Base-by-base conservation (phyloP, 1,140 invertebrate genomes). In the Heliconius himera region DNA sequence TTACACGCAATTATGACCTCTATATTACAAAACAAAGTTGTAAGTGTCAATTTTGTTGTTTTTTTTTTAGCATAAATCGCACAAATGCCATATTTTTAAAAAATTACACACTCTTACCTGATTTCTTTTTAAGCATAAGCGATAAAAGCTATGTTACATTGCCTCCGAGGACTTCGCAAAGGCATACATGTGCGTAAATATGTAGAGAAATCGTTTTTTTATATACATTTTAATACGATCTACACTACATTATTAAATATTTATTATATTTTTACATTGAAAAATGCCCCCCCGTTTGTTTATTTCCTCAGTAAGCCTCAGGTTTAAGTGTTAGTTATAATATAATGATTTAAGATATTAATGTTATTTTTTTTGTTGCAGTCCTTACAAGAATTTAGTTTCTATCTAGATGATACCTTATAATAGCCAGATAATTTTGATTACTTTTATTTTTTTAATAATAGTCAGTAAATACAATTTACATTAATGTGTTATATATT, bases 111-210 rank as follows among this genome's bases (percentile, higher is more conserved):
- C 54, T 22, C 54, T 22, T 20, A 26, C 8, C n/a, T 60, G 54
- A 60, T 22, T n/a, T 60, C 22, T 36, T 54, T 20, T 60, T 20
- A 60, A 60, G 51, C 74, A n/a, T 49, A 79, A 79, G 78, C 78
- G 54, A 70, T 70, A 74, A 20, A 70, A 79, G 78, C 51, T 74
- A 79, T 74, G 33, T n/a, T 70, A 41, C 49, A 60, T 8, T 66
- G 54, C 54, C 54, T 22, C 20, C 54, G 54, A 22, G 54, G 29
- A 60, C 41, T 46, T 46, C 73, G 66, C 79, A 85, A 88, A 87
- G 87, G 89, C 89, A 86, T 81, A 71, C 81, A 71, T 87, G 89
- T 87, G 89, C 87, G 85, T 90, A 84, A 82, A 80, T 70, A 82
- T 77, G 16, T 77, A 80, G 81, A 77, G 70, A 82, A 86, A 83